Base-by-base conservation (phyloP, 2,797 vertebrate genomes). In the Nannoperca obscura region DNA sequence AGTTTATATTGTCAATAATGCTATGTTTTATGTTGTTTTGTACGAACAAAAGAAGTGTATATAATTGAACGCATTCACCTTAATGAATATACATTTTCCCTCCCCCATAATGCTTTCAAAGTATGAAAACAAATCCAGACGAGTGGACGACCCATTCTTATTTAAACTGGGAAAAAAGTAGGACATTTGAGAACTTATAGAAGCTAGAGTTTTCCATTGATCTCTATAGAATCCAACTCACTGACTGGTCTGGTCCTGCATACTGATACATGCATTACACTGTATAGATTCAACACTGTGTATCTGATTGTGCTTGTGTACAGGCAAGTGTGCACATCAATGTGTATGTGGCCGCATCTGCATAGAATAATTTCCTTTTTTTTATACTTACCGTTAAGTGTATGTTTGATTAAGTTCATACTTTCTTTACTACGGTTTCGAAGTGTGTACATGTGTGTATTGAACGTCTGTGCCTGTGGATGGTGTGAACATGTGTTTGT, bases 231-330 rank as follows among this genome's bases (percentile, higher is more conserved):
- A 93, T 89, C 86, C 82, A 74, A 36, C 70, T 55, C 57, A 76
- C 75, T 57, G 73, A 61, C 73, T 74, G 73, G 73, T 74, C 86
- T 89, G 88, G 71, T 67, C 83, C 82, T 91, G 92, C 86, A 92
- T 93, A 91, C 88, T 91, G 94, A 93, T 92, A 67, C 72, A 85
- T 88, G 91, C 81, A 93, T 94, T 93, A 82, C 87, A 83, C 87
- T 90, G 86, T 88, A 93, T 60, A 69, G 89, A 75, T 92, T 72
- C 83, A 91, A 13, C 90, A 74, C 74, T 88, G 66, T 89, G 83
- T 86, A 30, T 93, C 85, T 90, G 92, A 91, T 88, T 94, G 72
- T 86, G 66, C 85, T 71, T 82, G 76, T 84, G 67, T 69, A 42
- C 32, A 42, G 79, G 14, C 50, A 58, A 24, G 49, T 73, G 44